phyloP scores from a whole-genome alignment of 2,797 vertebrate species.

The Erethizon dorsatum region DNA sequence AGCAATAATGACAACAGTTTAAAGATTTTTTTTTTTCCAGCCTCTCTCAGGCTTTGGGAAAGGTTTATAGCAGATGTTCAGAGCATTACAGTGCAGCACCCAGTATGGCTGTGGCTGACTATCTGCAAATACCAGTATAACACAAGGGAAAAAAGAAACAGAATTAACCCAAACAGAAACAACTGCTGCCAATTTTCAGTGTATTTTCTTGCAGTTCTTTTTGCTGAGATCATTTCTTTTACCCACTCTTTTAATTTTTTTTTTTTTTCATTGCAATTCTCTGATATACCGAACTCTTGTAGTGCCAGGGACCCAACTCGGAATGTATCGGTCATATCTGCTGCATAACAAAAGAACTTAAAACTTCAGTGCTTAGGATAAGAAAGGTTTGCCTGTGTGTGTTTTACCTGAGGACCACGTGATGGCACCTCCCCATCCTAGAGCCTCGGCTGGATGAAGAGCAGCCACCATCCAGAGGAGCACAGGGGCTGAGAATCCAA shows the following conservation, averaged over 20 bases:
- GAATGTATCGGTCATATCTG: background rate
- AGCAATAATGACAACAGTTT: background rate
- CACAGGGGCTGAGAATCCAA: background rate
- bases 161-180: background rate
- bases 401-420: background rate
- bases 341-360: background rate
- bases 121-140: background rate
- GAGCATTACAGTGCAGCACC: background rate
- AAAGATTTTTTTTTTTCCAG: slow-evolving; percentile 16
- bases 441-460: background rate
- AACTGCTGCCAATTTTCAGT: background rate
- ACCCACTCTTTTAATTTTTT: background rate
- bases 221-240: background rate
- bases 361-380: background rate
- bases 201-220: background rate
- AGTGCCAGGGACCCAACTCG: background rate
- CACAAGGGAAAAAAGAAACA: background rate
- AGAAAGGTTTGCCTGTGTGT: too few relatives aligned
- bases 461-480: background rate
- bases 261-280: background rate
- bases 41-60: background rate
- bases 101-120: background rate
- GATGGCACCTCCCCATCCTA: background rate
- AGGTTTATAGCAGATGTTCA: background rate
- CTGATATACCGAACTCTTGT: background rate